These are phyloP conservation scores for Pavo muticus DNA, from an alignment of 2,113 vertebrate genomes.

Conservation along the genomic window DNA sequence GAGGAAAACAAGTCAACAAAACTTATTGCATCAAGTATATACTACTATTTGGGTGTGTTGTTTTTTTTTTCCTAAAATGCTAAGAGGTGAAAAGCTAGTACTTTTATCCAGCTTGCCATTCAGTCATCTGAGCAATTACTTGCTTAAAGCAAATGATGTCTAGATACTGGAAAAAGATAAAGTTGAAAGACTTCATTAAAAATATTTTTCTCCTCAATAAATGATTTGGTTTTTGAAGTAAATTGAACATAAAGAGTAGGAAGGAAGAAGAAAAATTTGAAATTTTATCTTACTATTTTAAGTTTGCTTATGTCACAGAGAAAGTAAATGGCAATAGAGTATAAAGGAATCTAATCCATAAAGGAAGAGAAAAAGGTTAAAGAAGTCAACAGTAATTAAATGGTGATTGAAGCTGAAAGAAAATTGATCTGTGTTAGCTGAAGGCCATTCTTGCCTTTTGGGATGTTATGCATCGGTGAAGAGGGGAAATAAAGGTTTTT, in stretches of 20 bases:
- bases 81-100: not conserved
- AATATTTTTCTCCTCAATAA: constrained; percentile 58
- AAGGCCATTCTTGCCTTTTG: constrained; percentile 79
- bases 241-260: constrained; percentile 55
- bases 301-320: constrained; percentile 73
- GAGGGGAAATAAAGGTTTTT: constrained; percentile 73
- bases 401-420: constrained; percentile 74
- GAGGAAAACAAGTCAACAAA: constrained; percentile 38
- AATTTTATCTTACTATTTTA: constrained; percentile 69
- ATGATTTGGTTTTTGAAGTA: constrained; percentile 54
- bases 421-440: constrained; percentile 79
- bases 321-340: constrained; percentile 68
- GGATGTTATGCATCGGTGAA: constrained; percentile 72
- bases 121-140: constrained; percentile 52
- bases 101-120: constrained; percentile 24
- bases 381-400: constrained; percentile 81
- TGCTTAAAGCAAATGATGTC: constrained; percentile 38
- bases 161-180: constrained; percentile 46
- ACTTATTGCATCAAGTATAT: not conserved
- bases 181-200: constrained; percentile 64
- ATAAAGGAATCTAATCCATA: constrained; percentile 76
- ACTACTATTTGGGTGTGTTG: not conserved
- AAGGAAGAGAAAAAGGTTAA: constrained; percentile 79
- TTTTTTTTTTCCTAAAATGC: not conserved
- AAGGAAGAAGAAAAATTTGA: constrained; percentile 66